Base-by-base conservation (phyloP, 2,888 invertebrate species). In the Ophion obscuratus region DNA sequence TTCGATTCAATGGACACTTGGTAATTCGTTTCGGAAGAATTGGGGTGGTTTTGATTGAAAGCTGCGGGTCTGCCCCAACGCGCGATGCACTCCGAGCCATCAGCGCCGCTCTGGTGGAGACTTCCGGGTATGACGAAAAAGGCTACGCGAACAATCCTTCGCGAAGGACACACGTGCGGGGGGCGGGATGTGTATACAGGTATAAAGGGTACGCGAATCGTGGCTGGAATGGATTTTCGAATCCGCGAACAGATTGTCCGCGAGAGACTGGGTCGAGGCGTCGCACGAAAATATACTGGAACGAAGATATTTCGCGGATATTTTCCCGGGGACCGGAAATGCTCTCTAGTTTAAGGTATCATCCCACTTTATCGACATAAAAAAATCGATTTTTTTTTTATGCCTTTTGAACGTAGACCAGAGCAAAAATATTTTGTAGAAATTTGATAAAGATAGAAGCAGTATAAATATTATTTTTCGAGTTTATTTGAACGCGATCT, bases 211-310 rank as follows among this genome's bases (percentile, higher is more conserved):
- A 20, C 44, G 68, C n/a, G 68, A 68, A 20, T 44, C 44, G 44
- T 44, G 27, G 67, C 44, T 47, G 3, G 44, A 68, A 68, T 68
- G 44, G 68, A 44, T 44, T 44, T 68, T 47, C 17, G 11, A 44
- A 68, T 31, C 31, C 44, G 31, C 6, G 44, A 44, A 24, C 20
- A 24, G 10, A 44, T 31, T 6, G 67, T n/a, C n/a, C 10, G 44
- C 20, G n/a, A 68, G 81, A 75, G 88, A 88, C 75, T 86, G 86
- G 90, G 87, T 90, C 90, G 47, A 47, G 40, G 31, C 31, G 71
- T 3, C 17, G 87, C 59, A 75, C 81, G 86, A 87, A 88, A 90
- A 89, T 88, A 88, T 76, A 77, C 66, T 20, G 31, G 40, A 44
- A 68, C 71, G 75, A 88, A 85, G 83, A 73, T 87, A 78, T 78